Conservation (phyloP, 2,797 vertebrate species). For the Sebastes flavidus region DNA sequence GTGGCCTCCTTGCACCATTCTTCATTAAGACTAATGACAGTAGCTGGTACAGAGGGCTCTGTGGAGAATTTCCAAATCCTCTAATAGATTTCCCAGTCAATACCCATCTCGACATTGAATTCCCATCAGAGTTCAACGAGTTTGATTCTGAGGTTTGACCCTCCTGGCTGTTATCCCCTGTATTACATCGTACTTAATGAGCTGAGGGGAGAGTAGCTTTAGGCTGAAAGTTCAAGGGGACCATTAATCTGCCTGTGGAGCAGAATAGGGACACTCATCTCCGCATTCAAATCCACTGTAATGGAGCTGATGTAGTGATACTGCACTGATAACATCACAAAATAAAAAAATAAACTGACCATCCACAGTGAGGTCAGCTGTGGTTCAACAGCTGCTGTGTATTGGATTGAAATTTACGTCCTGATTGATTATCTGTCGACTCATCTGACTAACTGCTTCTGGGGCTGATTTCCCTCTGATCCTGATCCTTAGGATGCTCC, state of each 20-base stretch:
- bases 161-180: neutral
- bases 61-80: slow-evolving; percentile 30
- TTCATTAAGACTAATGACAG: slow-evolving; percentile 32
- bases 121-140: slow-evolving; percentile 35
- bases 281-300: neutral
- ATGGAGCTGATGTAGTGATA: slow-evolving; percentile 3
- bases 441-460: neutral
- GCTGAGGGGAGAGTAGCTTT: slow-evolving; percentile 21
- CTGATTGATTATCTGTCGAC: neutral
- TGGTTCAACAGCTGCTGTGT: neutral
- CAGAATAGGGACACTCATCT: slow-evolving; percentile 15
- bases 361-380: neutral
- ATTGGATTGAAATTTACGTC: neutral
- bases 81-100: slow-evolving; percentile 43
- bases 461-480: neutral
- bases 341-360: slow-evolving; percentile 6
- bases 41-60: neutral
- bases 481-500: slow-evolving; percentile 1
- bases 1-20: neutral
- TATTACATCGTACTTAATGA: slow-evolving; percentile 48
- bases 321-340: neutral
- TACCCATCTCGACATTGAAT: slow-evolving; percentile 49
- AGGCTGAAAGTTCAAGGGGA: slow-evolving; percentile 18
- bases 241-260: slow-evolving; percentile 37
- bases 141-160: slow-evolving; percentile 33